phyloP scores from a whole-genome alignment of 2,888 invertebrate genomes.

The Oxystoma pomonae region DNA sequence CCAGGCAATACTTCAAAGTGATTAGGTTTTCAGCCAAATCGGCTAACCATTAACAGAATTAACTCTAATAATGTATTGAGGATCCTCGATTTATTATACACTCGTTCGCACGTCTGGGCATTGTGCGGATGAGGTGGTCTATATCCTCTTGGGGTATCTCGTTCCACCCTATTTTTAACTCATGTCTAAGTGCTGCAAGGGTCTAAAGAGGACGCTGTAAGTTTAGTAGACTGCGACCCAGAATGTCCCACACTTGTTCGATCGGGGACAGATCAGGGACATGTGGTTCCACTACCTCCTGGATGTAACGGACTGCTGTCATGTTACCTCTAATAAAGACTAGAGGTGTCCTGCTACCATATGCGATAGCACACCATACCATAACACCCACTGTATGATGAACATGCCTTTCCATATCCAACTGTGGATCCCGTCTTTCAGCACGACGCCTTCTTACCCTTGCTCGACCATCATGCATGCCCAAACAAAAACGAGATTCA shows the following conservation, averaged over 20 bases:
- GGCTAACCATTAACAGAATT: neutral
- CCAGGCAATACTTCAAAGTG: neutral
- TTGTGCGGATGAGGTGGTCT: neutral
- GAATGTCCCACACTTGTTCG: slow-evolving; percentile 5
- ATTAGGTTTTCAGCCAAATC: neutral
- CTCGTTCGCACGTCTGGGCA: neutral
- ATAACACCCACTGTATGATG: slow-evolving; percentile 2
- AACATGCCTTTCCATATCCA: slow-evolving; percentile 6
- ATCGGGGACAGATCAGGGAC: slow-evolving; percentile 1
- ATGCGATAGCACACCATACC: slow-evolving; percentile 13
- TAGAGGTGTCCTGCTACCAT: slow-evolving; percentile 15
- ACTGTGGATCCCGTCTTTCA: slow-evolving; percentile 11
- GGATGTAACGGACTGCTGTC: slow-evolving; percentile 9
- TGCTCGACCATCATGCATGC: slow-evolving; percentile 11
- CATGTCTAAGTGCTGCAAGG: slow-evolving; percentile 1
- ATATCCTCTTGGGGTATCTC: slow-evolving; percentile 2
- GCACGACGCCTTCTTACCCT: slow-evolving; percentile 10
- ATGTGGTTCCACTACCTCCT: slow-evolving; percentile 11
- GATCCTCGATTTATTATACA: neutral
- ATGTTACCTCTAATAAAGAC: slow-evolving; percentile 13
- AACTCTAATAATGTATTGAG: slow-evolving; percentile 2
- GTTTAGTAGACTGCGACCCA: no score
- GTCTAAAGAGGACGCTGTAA: neutral
- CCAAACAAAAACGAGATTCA: slow-evolving; percentile 7
- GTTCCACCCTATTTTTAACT: neutral